These are phyloP conservation scores for Acanthosepion esculentum DNA, from an alignment of 2,888 invertebrate species.

Conservation along the genomic window DNA sequence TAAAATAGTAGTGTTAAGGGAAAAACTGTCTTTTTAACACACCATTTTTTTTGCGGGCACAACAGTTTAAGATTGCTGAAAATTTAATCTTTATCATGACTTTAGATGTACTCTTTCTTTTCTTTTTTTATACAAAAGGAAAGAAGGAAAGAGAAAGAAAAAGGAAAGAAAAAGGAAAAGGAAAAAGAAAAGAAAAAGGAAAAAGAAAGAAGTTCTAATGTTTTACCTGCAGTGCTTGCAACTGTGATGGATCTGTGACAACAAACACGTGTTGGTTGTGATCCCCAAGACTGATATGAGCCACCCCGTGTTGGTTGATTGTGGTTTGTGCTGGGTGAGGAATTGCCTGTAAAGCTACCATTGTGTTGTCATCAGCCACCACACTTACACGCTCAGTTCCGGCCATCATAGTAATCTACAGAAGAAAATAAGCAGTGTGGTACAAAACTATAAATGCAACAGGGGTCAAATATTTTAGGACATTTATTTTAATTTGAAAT, in stretches of 20 bases:
- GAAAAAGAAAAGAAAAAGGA: too few species aligned
- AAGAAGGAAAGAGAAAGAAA: too few species aligned
- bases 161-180: too few species aligned
- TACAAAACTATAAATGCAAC: too few species aligned
- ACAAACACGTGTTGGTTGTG: slow-evolving; percentile 70
- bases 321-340: slow-evolving; percentile 50
- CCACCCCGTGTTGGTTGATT: slow-evolving; percentile 59
- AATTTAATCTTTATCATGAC: too few species aligned
- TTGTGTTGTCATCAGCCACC: slow-evolving; percentile 49
- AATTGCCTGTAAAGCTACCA: slow-evolving; percentile 56
- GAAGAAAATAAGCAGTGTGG: not conserved
- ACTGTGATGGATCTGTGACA: slow-evolving; percentile 70
- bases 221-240: slow-evolving; percentile 69
- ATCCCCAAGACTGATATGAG: slow-evolving; percentile 64
- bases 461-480: not conserved
- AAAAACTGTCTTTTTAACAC: too few species aligned
- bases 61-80: too few species aligned
- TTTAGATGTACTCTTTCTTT: too few species aligned
- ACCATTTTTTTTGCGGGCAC: too few species aligned
- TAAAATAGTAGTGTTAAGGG: too few species aligned
- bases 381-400: slow-evolving; percentile 42
- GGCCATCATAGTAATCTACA: slow-evolving; percentile 51
- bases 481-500: not conserved
- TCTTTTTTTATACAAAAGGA: too few species aligned
- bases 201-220: not conserved